Evolutionary conservation across 2,797 vertebrate genomes (phyloP).

Genomic region (Morelia viridis): DNA sequence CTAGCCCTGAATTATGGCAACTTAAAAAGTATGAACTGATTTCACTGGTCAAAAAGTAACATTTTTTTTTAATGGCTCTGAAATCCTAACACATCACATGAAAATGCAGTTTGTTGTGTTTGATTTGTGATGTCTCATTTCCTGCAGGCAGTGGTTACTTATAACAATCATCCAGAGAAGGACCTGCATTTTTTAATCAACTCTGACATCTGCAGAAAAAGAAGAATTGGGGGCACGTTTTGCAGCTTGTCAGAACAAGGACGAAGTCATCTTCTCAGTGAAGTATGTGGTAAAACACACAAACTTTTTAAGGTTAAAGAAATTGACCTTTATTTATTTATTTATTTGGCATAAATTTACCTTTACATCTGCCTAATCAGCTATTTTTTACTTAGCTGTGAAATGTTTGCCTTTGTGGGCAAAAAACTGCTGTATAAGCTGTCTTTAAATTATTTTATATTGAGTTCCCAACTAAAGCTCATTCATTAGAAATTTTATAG

Average conservation of each 20-base stretch:
- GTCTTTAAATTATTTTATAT: constrained; percentile 50
- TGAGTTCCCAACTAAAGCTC: constrained; percentile 21
- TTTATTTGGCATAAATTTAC: constrained; percentile 5
- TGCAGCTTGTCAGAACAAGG: background rate
- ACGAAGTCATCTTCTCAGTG: background rate
- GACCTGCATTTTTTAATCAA: background rate
- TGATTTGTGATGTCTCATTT: background rate
- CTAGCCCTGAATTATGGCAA: background rate
- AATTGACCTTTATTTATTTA: constrained; percentile 4
- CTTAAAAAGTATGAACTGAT: background rate
- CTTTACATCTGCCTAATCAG: constrained; percentile 19
- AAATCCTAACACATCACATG: background rate
- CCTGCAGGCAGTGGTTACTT: background rate
- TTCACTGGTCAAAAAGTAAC: background rate
- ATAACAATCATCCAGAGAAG: background rate
- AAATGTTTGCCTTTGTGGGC: constrained; percentile 31
- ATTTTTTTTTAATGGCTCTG: background rate
- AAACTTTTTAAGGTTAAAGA: background rate
- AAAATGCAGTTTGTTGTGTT: background rate
- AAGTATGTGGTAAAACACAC: constrained; percentile 23
- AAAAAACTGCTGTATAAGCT: constrained; percentile 46
- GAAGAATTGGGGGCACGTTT: background rate
- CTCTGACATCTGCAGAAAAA: background rate
- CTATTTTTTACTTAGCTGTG: constrained; percentile 36
- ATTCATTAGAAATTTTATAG: constrained; percentile 59